Evolutionary conservation across 2,888 invertebrate genomes (phyloP), one percentile per base, ranked within the genome.

Genomic region (Lobophora halterata): DNA sequence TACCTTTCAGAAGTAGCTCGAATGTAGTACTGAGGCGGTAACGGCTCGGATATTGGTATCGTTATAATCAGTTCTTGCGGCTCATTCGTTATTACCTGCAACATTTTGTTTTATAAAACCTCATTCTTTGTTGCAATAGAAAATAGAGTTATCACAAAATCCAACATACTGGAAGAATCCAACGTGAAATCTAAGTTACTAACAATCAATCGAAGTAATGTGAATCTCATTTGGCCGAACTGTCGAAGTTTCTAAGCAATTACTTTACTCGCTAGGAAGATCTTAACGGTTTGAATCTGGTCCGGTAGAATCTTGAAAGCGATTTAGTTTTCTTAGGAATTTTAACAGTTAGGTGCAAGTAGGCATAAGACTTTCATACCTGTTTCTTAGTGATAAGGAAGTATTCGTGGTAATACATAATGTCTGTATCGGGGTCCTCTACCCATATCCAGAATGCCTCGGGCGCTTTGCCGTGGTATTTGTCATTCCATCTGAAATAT

Each of bases 391-490:
- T 92, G 14, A 97, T 82, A 9, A 93, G 90, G 72, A 98, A 95
- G 63, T 95, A 93, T 73, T 99, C 99, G 34, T 95, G 95, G 76
- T 99, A 99, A 75, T 99, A 97, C 75, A 99, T 98, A 53, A 93
- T 93, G 70, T 98, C 97, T 30, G 92, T 94, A 20, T 96, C 95
- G 0, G 98, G 95, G 80, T 99, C 98, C 75, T 99, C 98, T 14
- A 99, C 95, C 97, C 99, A 98, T 42, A 99, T 91, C 95, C 97
- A 99, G 79, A 97, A 99, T 0, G 95, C 92, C 75, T 98, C 97
- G 0, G 94, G 91, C 0, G 92, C 92, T 73, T 93, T 93, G 0
- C 97, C 96, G 67, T 98, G 97, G 26, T 97, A 90, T 55, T 90
- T 92, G 68, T 97, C 96, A 61, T 95, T 96, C 98, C 98, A 98